Evolutionary conservation across 1,140 invertebrate species (phyloP).

Genomic region (Heliconius nattereri): DNA sequence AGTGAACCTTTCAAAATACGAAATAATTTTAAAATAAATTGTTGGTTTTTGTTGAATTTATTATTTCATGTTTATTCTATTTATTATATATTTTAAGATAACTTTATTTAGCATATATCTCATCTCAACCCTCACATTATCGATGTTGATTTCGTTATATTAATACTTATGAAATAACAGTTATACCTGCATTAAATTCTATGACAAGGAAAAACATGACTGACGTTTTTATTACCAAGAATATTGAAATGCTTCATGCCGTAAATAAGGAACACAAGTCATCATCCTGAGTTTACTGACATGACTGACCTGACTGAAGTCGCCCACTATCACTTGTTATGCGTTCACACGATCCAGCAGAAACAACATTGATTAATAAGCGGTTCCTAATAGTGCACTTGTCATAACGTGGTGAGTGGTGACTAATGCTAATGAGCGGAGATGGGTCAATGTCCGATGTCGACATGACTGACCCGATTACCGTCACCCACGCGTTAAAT

Average conservation of each 20-base stretch:
- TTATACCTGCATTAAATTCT: not conserved
- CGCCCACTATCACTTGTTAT: not conserved
- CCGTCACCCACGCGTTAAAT: not conserved
- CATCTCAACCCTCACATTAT: not conserved
- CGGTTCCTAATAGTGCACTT: slow-evolving; percentile 1
- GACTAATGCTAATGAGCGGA: slow-evolving; percentile 17
- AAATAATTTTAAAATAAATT: too few species aligned
- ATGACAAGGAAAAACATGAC: not conserved
- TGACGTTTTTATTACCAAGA: not conserved
- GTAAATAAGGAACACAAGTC: not conserved
- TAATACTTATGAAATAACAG: not conserved
- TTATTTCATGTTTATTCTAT: too few species aligned
- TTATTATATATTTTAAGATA: too few species aligned
- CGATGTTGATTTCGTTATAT: not conserved
- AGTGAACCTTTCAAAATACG: not conserved
- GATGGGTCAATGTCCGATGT: slow-evolving; percentile 16
- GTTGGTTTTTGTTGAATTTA: too few species aligned
- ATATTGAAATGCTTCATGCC: not conserved
- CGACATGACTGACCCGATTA: slow-evolving; percentile 20
- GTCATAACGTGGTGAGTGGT: slow-evolving; percentile 18
- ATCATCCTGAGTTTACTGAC: not conserved
- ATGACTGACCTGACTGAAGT: not conserved
- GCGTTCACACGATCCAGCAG: slow-evolving; percentile 7
- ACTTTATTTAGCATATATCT: too few species aligned
- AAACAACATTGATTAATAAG: slow-evolving; percentile 9